Conservation (phyloP, 2,113 vertebrate species). For the Galeopterus variegatus region DNA sequence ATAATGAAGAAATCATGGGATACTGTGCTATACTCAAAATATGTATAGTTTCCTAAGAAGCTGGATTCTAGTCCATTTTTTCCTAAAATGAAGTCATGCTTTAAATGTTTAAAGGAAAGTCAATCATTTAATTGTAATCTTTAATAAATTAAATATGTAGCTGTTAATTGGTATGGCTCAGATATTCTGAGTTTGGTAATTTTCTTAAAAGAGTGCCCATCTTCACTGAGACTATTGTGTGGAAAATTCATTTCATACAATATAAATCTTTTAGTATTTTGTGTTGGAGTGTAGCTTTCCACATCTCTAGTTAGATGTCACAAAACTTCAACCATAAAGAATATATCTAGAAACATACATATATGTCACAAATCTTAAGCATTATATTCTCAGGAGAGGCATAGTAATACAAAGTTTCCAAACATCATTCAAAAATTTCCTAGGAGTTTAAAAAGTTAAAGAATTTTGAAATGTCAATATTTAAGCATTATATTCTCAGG, state of each 20-base stretch:
- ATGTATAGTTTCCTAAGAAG: slow-evolving; percentile 2
- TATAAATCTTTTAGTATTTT: slow-evolving; percentile 23
- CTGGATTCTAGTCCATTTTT: neutral
- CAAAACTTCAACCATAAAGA: neutral
- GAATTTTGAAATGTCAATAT: slow-evolving; percentile 34
- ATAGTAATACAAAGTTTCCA: neutral
- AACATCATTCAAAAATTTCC: neutral
- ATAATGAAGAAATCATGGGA: neutral
- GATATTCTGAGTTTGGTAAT: neutral
- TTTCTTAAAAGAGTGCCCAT: neutral
- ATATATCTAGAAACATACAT: neutral
- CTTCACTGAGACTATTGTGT: neutral
- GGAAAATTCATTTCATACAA: slow-evolving; percentile 15
- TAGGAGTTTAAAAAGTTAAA: slow-evolving; percentile 37
- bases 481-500: too few species aligned
- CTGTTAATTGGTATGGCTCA: neutral
- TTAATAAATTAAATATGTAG: neutral
- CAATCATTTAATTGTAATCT: slow-evolving; percentile 10
- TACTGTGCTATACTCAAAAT: neutral
- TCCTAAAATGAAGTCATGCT: neutral
- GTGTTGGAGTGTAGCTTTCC: neutral
- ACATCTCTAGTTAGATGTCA: neutral
- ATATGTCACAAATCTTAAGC: neutral
- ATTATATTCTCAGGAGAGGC: slow-evolving; percentile 1
- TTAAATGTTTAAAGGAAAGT: slow-evolving; percentile 7